Evolutionary conservation across 1,140 invertebrate genomes (phyloP), one percentile per base, ranked within the genome.

Genomic region (Scaptomyza graminum): DNA sequence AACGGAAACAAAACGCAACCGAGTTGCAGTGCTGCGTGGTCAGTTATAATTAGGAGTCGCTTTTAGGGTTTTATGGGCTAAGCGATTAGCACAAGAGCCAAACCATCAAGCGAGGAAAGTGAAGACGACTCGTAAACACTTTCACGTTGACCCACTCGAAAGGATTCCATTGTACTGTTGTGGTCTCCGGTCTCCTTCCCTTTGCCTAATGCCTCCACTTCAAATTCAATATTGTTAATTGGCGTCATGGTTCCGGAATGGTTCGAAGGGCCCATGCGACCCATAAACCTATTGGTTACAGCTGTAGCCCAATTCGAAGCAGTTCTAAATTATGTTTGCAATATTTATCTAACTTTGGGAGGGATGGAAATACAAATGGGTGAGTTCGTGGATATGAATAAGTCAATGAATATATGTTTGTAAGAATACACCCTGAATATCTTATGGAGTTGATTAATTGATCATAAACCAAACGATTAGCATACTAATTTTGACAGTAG

Each of bases 21-120:
- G 76, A 71, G 74, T 74, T 85, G 81, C 81, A 80, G 69, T 77
- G 66, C 81, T 82, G 81, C 82, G 82, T 85, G 81, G 82, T 85
- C 82, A 85, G 81, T 85, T 85, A 85, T 85, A 85, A 85, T 85
- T 85, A 85, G 82, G 69, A 62, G 62, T 55, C 59, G 56, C 68
- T 65, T 74, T 68, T 59, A 46, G 67, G 69, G 69, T 64, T 83
- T 83, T 84, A 80, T 75, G 81, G 76, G 50, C 47, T 44, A 49
- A 50, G 66, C 81, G 81, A 85, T 85, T 85, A 85, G 51, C 49
- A 39, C 31, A 63, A 62, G 39, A 31, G 16, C 34, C 22, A 49
- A 13, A 22, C 16, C 50, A 18, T 9, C 4, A 8, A 34, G 31
- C 37, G 52, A 47, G 49, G 61, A 80, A 74, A 72, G 65, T 28